These are phyloP conservation scores for Urocyon cinereoargenteus DNA, from an alignment of 2,797 vertebrate species.

Conservation along the genomic window DNA sequence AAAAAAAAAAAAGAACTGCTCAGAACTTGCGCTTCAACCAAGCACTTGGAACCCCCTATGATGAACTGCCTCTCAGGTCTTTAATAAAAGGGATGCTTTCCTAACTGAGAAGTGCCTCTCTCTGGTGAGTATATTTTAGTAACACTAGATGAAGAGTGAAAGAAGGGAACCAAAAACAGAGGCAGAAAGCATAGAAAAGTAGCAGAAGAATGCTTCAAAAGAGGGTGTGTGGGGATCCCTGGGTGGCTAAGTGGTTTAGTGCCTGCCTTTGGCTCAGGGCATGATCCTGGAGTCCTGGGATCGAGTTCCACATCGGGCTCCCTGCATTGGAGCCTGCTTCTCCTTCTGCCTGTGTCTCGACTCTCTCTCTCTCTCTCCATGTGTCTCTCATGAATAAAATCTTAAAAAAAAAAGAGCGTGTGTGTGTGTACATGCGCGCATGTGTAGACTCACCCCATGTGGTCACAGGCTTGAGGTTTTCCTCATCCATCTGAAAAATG, in stretches of 20 bases:
- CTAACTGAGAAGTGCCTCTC: background rate
- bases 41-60: background rate
- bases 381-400: too few relatives aligned
- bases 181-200: constrained; percentile 22
- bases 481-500: background rate
- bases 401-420: background rate
- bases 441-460: constrained; percentile 56
- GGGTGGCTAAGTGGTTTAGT: too few relatives aligned
- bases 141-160: background rate
- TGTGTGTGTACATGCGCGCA: fast-evolving
- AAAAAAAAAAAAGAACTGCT: constrained; percentile 38
- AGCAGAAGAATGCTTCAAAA: background rate
- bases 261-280: too few relatives aligned
- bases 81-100: background rate
- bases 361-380: too few relatives aligned
- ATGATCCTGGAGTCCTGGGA: too few relatives aligned
- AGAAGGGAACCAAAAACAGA: background rate
- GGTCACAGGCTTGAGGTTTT: constrained; percentile 43
- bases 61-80: background rate
- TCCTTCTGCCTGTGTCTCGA: too few relatives aligned
- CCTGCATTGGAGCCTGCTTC: too few relatives aligned
- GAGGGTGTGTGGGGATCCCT: background rate
- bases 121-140: background rate
- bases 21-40: background rate
- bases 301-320: too few relatives aligned